phyloP scores from a whole-genome alignment of 2,113 vertebrate species.

The Craseonycteris thonglongyai region DNA sequence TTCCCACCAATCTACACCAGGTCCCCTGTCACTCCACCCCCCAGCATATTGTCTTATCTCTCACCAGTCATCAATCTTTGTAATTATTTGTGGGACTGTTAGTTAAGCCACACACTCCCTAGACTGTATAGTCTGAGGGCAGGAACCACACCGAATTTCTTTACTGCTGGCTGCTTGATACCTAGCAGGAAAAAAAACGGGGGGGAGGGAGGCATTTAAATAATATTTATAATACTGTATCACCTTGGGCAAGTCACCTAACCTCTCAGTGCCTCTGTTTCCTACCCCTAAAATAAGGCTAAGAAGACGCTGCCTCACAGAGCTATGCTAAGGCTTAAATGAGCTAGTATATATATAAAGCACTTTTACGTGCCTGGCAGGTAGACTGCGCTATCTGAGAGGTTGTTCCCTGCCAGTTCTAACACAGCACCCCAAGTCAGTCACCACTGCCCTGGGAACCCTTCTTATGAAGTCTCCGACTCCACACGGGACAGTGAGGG shows the following conservation, averaged over 20 bases:
- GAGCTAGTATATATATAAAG: neutral
- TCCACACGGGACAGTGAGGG: neutral
- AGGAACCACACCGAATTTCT: neutral
- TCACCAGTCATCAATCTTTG: neutral
- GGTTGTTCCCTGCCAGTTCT: neutral
- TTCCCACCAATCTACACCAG: neutral
- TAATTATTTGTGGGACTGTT: neutral
- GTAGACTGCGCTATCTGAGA: neutral
- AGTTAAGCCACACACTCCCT: neutral
- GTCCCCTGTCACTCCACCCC: neutral
- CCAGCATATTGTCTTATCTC: neutral
- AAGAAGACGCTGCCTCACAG: neutral
- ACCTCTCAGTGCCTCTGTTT: neutral
- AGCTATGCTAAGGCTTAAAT: neutral
- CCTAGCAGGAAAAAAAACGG: too few relatives aligned
- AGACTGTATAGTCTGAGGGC: neutral
- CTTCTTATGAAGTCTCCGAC: neutral
- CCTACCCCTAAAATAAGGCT: neutral
- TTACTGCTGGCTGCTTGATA: neutral
- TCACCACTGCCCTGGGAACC: neutral
- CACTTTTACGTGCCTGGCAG: neutral
- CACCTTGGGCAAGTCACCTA: neutral
- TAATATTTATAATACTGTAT: neutral
- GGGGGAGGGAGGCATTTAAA: too few relatives aligned
- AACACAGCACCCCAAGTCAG: neutral